These are phyloP conservation scores for Nematostella vectensis DNA, from an alignment of 92 coral and sea anemone species.

Conservation along the genomic window DNA sequence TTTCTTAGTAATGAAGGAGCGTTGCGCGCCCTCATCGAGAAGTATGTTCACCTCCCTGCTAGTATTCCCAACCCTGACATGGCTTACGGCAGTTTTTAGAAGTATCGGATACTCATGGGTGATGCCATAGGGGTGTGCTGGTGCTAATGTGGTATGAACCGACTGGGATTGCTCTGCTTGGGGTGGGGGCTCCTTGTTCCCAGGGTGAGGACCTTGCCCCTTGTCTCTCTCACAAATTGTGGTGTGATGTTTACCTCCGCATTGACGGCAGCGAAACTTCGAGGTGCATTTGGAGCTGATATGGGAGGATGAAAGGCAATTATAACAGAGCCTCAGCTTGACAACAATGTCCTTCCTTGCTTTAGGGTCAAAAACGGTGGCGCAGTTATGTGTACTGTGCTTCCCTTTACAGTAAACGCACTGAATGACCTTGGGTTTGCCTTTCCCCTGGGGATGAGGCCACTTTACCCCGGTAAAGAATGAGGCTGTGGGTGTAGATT, in stretches of 20 bases:
- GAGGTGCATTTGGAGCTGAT: slow-evolving; percentile 31
- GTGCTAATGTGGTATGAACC: slow-evolving; percentile 15
- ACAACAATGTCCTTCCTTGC: slow-evolving; percentile 24
- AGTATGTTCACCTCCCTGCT: too few species aligned
- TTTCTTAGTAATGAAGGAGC: too few species aligned
- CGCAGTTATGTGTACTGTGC: slow-evolving; percentile 18
- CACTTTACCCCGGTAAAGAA: slow-evolving; percentile 14
- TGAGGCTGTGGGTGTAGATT: slow-evolving; percentile 17
- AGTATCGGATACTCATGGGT: slow-evolving; percentile 8
- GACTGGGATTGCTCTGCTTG: too few species aligned
- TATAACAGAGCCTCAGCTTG: slow-evolving; percentile 13
- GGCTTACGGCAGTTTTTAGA: slow-evolving; percentile 5
- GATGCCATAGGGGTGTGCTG: slow-evolving; percentile 1
- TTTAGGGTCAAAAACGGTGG: slow-evolving; percentile 8
- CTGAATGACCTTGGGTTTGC: slow-evolving; percentile 5
- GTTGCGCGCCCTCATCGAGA: too few species aligned
- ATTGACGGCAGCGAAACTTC: slow-evolving; percentile 28
- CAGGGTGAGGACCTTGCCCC: slow-evolving; percentile 10
- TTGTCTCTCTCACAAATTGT: slow-evolving; percentile 26
- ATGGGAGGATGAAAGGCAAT: too few species aligned
- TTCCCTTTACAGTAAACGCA: slow-evolving; percentile 24
- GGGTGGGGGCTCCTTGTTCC: too few species aligned
- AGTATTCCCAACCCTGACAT: too few species aligned
- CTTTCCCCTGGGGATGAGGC: not conserved
- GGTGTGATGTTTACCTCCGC: slow-evolving; percentile 44